phyloP scores from a whole-genome alignment of 1,140 invertebrate genomes.

The Vollenhovia emeryi region DNA sequence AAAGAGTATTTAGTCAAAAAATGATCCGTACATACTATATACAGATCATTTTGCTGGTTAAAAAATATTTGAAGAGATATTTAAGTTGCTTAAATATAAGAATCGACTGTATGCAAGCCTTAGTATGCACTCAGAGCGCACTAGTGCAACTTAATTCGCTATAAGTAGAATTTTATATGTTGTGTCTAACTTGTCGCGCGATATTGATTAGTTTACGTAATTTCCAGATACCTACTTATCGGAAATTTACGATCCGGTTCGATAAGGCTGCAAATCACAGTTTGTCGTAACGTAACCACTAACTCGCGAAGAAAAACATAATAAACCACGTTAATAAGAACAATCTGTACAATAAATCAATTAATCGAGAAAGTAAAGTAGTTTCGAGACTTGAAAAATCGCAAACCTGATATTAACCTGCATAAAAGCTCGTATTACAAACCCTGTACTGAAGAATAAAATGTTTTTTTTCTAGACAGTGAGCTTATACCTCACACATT shows the following conservation, averaged over 20 bases:
- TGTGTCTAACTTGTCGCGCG: background rate
- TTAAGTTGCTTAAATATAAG: too few species aligned
- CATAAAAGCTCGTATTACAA: background rate
- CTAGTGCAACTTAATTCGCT: too few species aligned
- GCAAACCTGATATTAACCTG: background rate
- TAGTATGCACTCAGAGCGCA: too few species aligned
- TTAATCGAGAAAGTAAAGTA: background rate
- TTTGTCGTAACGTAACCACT: background rate
- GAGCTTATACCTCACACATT: background rate
- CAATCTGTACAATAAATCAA: background rate
- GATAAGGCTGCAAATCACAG: background rate
- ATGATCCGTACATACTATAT: too few species aligned
- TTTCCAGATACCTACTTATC: slow-evolving; percentile 5
- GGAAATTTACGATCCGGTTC: background rate
- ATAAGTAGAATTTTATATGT: slow-evolving; percentile 25
- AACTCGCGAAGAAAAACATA: background rate
- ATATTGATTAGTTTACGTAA: slow-evolving; percentile 8
- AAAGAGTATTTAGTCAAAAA: too few species aligned
- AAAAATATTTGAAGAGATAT: too few species aligned
- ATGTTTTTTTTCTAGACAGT: background rate
- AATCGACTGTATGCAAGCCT: too few species aligned
- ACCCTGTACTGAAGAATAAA: background rate
- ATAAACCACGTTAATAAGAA: background rate
- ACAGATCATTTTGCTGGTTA: too few species aligned
- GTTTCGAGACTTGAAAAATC: background rate